These are phyloP conservation scores for Gymnoscopelus microlampas DNA, from an alignment of 2,797 vertebrate genomes.

Conservation along the genomic window DNA sequence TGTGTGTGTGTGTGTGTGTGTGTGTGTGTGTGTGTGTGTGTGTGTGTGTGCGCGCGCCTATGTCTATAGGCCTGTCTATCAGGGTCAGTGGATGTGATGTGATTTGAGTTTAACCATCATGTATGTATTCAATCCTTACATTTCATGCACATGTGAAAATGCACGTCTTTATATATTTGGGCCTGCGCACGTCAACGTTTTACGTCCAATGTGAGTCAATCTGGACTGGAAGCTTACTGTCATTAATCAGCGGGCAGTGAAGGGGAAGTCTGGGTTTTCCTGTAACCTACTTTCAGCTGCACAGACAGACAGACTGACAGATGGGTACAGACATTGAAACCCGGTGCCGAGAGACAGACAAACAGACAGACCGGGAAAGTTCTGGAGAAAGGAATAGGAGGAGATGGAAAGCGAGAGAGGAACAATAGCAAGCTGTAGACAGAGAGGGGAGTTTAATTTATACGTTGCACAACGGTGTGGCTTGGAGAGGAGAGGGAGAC, in stretches of 20 bases:
- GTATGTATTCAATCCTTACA: no score
- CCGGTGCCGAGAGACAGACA: conserved; percentile 9
- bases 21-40: neutral
- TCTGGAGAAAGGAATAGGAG: neutral
- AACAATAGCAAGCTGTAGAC: neutral
- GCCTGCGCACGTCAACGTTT: neutral
- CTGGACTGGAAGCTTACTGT: conserved; percentile 50
- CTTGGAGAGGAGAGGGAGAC: neutral
- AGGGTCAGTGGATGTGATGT: no score
- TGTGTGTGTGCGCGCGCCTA: conserved; percentile 6
- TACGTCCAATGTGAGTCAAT: conserved; percentile 29
- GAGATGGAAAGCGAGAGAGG: conserved; percentile 3
- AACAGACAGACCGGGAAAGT: neutral
- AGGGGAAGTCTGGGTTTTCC: conserved; percentile 51
- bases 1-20: conserved; percentile 8
- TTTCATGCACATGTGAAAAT: neutral
- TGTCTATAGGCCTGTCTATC: no score
- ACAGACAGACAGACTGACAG: conserved; percentile 14
- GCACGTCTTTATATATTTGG: neutral
- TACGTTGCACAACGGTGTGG: neutral
- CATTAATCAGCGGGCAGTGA: conserved; percentile 60
- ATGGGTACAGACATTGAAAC: conserved; percentile 17
- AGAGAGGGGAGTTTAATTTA: neutral
- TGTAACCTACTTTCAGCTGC: conserved; percentile 58
- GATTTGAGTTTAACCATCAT: no score